Evolutionary conservation across 2,797 vertebrate genomes (phyloP).

Genomic region (Brachymystax lenok): DNA sequence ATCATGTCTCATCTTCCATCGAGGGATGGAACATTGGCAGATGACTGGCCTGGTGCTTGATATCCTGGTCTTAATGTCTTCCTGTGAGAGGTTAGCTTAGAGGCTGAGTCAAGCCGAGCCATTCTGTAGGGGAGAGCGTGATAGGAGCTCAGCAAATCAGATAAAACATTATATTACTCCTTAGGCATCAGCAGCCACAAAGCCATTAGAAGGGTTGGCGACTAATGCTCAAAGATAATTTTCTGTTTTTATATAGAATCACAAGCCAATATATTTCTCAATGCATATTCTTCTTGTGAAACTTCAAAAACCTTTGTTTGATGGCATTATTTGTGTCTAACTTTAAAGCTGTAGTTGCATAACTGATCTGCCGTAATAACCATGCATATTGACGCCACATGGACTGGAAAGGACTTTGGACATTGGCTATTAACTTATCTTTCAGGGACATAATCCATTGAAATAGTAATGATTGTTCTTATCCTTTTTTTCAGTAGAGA

Average conservation of each 20-base stretch:
- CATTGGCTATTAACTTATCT: conserved; percentile 32
- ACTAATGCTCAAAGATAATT: neutral
- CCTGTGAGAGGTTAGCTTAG: conserved; percentile 55
- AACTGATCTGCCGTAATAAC: conserved; percentile 27
- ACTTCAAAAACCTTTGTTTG: conserved; percentile 4
- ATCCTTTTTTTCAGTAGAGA: conserved; percentile 24
- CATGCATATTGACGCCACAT: conserved; percentile 10
- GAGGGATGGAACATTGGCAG: conserved; percentile 32
- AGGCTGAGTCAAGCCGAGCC: neutral
- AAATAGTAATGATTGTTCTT: conserved; percentile 12
- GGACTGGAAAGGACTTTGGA: conserved; percentile 24
- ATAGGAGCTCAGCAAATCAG: conserved; percentile 44
- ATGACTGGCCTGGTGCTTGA: conserved; percentile 47
- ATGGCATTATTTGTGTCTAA: conserved; percentile 21
- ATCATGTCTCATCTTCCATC: conserved; percentile 28
- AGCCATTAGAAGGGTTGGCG: conserved; percentile 25
- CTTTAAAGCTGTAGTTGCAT: neutral
- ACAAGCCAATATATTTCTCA: neutral
- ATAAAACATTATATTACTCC: conserved; percentile 39
- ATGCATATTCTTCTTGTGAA: conserved; percentile 2
- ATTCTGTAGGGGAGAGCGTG: conserved; percentile 26
- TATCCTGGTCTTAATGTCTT: conserved; percentile 68
- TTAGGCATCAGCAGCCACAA: neutral
- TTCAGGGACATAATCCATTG: conserved; percentile 28
- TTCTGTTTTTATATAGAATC: neutral